Percentiles rank a stretch among this genome's conserved stretches.
phyloP scores from a whole-genome alignment of 2,888 invertebrate genomes.

The Scaptomyza tumidula region DNA sequence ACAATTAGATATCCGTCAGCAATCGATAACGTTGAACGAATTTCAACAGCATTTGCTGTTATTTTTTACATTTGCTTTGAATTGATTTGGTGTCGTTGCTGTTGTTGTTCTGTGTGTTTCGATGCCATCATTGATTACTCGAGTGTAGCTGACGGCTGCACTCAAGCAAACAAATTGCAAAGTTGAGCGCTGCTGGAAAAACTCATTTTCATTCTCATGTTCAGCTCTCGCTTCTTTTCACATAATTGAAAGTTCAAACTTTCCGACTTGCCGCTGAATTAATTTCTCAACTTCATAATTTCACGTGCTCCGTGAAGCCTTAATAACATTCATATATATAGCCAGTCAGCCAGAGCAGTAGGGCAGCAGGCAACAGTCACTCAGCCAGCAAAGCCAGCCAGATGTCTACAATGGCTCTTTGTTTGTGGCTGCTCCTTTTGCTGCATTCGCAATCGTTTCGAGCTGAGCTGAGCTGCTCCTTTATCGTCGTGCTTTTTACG shows the following conservation, averaged over 20 bases:
- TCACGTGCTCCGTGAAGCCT: constrained; percentile 62
- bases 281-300: constrained; percentile 79
- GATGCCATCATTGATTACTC: constrained; percentile 66
- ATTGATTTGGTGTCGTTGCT: constrained; percentile 35
- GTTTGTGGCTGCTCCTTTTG: constrained; percentile 63
- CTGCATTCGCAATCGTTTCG: constrained; percentile 40
- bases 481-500: constrained; percentile 7
- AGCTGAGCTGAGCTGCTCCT: constrained; percentile 43
- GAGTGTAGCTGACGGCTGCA: constrained; percentile 73
- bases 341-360: constrained; percentile 8
- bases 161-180: constrained; percentile 72
- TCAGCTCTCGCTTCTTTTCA: constrained; percentile 56
- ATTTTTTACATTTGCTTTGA: constrained; percentile 57
- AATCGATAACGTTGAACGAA: constrained; percentile 54
- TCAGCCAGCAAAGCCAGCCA: constrained; percentile 38
- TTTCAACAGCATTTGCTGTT: constrained; percentile 61
- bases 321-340: constrained; percentile 57
- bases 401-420: constrained; percentile 72
- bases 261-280: constrained; percentile 77
- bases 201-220: constrained; percentile 56
- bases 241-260: constrained; percentile 78
- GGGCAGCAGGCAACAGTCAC: constrained; percentile 19
- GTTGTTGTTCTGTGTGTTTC: constrained; percentile 9
- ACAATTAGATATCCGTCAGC: constrained; percentile 70
- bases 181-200: constrained; percentile 46